Percentiles rank a stretch among this genome's conserved stretches.
phyloP scores from a whole-genome alignment of 2,797 vertebrate species.

The Paedocypris micromegethes region DNA sequence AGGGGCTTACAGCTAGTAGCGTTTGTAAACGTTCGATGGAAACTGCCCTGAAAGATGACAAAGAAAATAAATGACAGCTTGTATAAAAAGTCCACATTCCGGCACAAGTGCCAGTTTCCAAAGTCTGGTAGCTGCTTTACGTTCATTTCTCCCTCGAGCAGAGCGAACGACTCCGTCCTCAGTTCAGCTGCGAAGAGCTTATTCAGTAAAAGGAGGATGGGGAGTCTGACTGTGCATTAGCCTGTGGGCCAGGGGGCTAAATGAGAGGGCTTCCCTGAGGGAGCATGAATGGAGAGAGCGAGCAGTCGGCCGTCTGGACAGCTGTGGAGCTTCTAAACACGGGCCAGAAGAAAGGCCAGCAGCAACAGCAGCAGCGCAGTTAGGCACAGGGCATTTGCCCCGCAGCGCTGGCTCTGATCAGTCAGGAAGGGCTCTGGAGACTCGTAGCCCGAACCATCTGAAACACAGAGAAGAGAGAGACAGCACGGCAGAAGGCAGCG shows the following conservation, averaged over 20 bases:
- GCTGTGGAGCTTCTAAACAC: slow-evolving; percentile 54
- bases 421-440: slow-evolving; percentile 95
- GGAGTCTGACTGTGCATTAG: slow-evolving; percentile 9
- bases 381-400: slow-evolving; percentile 49
- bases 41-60: slow-evolving; percentile 21
- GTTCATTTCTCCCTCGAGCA: slow-evolving; percentile 10
- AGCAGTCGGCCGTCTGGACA: slow-evolving; percentile 31
- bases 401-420: slow-evolving; percentile 76
- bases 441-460: slow-evolving; percentile 91
- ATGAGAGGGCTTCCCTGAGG: slow-evolving; percentile 68
- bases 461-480: slow-evolving; percentile 45
- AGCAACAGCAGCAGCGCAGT: slow-evolving; percentile 38
- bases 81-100: slow-evolving; percentile 35
- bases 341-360: slow-evolving; percentile 56
- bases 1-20: slow-evolving; percentile 5
- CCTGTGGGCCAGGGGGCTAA: slow-evolving; percentile 46
- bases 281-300: slow-evolving; percentile 54
- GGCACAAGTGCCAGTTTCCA: slow-evolving; percentile 4
- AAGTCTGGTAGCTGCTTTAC: slow-evolving; percentile 18
- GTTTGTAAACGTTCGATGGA: slow-evolving; percentile 9
- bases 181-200: slow-evolving; percentile 26
- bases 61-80: slow-evolving; percentile 15
- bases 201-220: slow-evolving; percentile 51
- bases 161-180: slow-evolving; percentile 23
- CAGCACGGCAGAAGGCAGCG: slow-evolving; percentile 47